phyloP scores from a whole-genome alignment of 2,113 vertebrate species.

The Oenanthe oenanthe region DNA sequence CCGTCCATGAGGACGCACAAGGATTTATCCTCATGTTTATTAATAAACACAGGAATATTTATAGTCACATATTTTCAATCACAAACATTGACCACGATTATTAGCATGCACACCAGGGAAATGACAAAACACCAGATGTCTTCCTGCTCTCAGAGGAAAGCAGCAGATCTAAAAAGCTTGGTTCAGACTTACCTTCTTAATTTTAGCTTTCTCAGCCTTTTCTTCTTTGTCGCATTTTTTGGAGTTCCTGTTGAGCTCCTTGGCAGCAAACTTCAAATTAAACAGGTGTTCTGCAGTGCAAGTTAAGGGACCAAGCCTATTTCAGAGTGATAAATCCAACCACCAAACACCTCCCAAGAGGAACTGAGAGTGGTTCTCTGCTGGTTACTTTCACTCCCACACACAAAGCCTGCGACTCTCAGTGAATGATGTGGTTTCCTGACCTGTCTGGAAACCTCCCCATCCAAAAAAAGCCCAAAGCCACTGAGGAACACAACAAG shows the following conservation, averaged over 20 bases:
- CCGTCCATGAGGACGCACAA: not conserved
- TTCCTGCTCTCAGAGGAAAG: not conserved
- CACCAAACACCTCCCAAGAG: not conserved
- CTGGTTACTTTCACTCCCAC: not conserved
- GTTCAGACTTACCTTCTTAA: constrained; percentile 86
- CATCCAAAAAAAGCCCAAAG: not conserved
- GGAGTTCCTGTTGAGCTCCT: constrained; percentile 88
- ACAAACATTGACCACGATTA: not conserved
- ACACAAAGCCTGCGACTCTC: accelerated
- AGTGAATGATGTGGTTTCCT: not conserved
- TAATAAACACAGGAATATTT: not conserved
- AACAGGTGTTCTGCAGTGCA: constrained; percentile 84
- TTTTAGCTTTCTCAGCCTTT: constrained; percentile 89
- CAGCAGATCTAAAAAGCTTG: not conserved
- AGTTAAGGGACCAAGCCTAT: constrained; percentile 60
- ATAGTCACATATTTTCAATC: not conserved
- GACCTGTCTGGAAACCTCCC: not conserved
- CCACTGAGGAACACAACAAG: not conserved
- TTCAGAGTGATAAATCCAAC: not conserved
- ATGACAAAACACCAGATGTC: not conserved
- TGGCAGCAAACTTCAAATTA: constrained; percentile 92
- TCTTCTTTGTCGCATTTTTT: constrained; percentile 96
- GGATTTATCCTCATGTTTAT: not conserved
- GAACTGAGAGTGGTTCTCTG: not conserved
- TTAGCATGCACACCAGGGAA: not conserved